Evolutionary conservation across 2,113 vertebrate genomes (phyloP).

Genomic region (Trichechus manatus): DNA sequence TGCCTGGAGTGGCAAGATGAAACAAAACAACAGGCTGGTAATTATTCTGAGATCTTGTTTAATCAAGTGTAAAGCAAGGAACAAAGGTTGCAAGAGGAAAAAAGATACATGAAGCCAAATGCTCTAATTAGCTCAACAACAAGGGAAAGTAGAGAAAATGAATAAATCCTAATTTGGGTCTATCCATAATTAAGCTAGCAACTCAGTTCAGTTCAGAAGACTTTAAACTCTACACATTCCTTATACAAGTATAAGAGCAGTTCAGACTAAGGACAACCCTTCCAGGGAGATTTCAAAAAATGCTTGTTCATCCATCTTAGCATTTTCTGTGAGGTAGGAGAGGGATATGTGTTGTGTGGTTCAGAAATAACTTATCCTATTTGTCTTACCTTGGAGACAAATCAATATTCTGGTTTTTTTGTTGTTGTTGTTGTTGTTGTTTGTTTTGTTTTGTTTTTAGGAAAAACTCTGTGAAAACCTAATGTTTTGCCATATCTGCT

Average conservation of each 20-base stretch:
- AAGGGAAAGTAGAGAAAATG: not conserved
- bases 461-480: conserved; percentile 41
- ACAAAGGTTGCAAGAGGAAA: not conserved
- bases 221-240: not conserved
- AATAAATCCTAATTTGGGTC: not conserved
- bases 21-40: not conserved
- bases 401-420: not conserved
- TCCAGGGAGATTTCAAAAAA: not conserved
- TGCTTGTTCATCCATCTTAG: not conserved
- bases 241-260: not conserved
- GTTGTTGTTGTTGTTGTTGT: not conserved
- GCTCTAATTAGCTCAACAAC: not conserved
- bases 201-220: not conserved
- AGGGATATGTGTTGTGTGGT: not conserved
- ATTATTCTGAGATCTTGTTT: not conserved
- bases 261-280: not conserved
- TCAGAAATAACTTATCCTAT: not conserved
- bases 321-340: not conserved
- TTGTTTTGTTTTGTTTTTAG: not conserved
- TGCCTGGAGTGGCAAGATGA: not conserved
- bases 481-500: not conserved
- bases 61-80: not conserved
- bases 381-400: conserved; percentile 1
- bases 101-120: not conserved
- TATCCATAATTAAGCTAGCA: not conserved